Base-by-base conservation (phyloP, 2,888 invertebrate species). In the Octonoba sinensis region DNA sequence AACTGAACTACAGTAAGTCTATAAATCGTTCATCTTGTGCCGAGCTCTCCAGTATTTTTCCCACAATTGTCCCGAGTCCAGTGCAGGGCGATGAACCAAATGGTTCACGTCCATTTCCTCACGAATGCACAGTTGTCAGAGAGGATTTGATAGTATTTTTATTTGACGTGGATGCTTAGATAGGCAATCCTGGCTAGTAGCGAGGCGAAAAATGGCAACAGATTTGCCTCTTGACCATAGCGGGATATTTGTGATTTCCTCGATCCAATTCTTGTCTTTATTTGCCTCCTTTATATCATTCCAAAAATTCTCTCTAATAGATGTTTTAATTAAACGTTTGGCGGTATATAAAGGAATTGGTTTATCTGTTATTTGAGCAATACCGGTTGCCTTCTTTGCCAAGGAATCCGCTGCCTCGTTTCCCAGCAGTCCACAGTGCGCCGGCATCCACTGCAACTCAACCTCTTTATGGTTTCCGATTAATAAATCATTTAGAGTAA, bases 221-320 rank as follows among this genome's bases (percentile, higher is more conserved):
- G 18, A 57, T 57, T 12, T 57, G 57, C 18, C 20, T 12, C 57
- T 57, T 4, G 57, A 24, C 3, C 20, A 57, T 8, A 57, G 13
- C 2, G 57, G 57, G 18, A 57, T 57, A 57, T 18, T 57, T 57
- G 57, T 12, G 57, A 20, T n/a, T 57, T 57, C 57, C n/a, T 3
- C 8, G 12, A n/a, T 12, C 11, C 56, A 56, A 18, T 56, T 56
- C 15, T 56, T 56, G n/a, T n/a, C 20, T n/a, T 57, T 57, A 12
- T 18, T 57, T 57, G 3, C 0, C 20, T 57, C 22, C 12, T 20
- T 57, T 20, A 56, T 56, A 6, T 56, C 20, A 8, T 20, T 20
- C 57, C 22, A 57, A 57, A 18, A 57, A 6, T 57, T 4, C 20
- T 57, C 20, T 57, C 12, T 18, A 57, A 57, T 6, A 57, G 18